Evolutionary conservation across 2,113 vertebrate species (phyloP).

Genomic region (Hippocampus barbouri): DNA sequence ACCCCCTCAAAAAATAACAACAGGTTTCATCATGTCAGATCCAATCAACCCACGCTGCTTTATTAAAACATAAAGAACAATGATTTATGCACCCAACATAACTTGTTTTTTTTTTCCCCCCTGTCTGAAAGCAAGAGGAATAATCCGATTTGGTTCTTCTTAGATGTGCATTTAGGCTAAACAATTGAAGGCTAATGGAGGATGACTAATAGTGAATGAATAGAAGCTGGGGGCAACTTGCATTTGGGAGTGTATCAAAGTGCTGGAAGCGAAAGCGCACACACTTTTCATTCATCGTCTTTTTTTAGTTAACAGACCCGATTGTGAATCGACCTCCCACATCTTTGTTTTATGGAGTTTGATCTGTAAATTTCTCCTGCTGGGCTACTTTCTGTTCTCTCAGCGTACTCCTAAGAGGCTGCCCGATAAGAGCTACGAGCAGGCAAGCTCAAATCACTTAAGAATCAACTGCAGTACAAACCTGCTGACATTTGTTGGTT

Average conservation of each 20-base stretch:
- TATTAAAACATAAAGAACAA: conserved; percentile 38
- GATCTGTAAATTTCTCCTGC: conserved; percentile 7
- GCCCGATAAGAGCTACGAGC: background rate
- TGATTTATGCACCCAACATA: background rate
- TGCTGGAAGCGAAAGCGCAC: conserved; percentile 6
- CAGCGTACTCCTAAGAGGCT: background rate
- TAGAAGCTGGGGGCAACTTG: conserved; percentile 29
- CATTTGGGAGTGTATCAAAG: conserved; percentile 24
- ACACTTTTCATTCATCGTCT: conserved; percentile 14
- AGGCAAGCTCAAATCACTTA: conserved; percentile 1
- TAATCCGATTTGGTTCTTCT: conserved; percentile 26
- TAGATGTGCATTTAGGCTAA: conserved; percentile 18
- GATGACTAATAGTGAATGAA: conserved; percentile 30
- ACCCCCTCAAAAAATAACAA: conserved; percentile 35
- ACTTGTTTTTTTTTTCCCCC: conserved; percentile 1
- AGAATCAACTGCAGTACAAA: background rate
- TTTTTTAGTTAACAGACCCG: conserved; percentile 14
- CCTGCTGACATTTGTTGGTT: background rate
- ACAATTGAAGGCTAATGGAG: conserved; percentile 32
- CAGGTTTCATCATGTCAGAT: conserved; percentile 65
- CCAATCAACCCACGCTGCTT: conserved; percentile 64
- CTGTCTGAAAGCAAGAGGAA: conserved; percentile 1
- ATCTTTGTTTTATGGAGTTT: conserved; percentile 4
- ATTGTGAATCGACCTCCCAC: background rate
- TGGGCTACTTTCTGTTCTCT: conserved; percentile 10